Evolutionary conservation across 2,113 vertebrate species (phyloP), one percentile per base, ranked within the genome.

Genomic region (Hylia prasina): DNA sequence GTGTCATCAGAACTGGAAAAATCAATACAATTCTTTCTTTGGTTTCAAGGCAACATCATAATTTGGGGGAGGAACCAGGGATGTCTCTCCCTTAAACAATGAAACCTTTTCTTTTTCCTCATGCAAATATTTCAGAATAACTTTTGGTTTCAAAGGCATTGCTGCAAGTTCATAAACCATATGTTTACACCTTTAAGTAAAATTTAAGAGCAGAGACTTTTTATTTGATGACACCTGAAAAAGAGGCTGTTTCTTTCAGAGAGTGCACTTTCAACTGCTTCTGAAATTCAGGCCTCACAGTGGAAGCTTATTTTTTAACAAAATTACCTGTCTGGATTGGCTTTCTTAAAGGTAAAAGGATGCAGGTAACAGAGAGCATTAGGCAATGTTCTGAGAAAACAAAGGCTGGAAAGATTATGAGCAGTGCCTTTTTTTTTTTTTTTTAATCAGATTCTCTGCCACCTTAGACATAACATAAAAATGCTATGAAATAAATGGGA

Each of bases 401-500:
- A 58, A 69, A 89, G 44, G 6, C 35, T 87, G 60, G 17, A n/a
- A 81, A 84, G 35, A 45, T 50, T 54, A 25, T 61, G 9, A 85
- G 24, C 7, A 42, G 11, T 54, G 10, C 0, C 51, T n/a, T 35
- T 51, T 20, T 42, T 23, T 70, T 31, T 21, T 54, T 47, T 66
- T 57, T 42, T 3, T 2, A 6, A 58, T 60, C 27, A 58, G 69
- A 86, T 63, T 87, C 35, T 96, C 53, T 96, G 37, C 78, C 78
- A 91, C 48, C 51, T 83, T 79, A 76, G 47, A 87, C 24, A 87
- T 51, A 96, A 95, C 88, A 79, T 66, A 75, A 95, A 83, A 75
- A 8, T 18, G 13, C 35, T 66, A 13, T 80, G 76, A 93, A 90
- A 93, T 60, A 95, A 78, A 83, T 64, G 28, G 54, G 51, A 92